Conservation (phyloP, 1,140 invertebrate genomes). For the Lordiphosa clarofinis region DNA sequence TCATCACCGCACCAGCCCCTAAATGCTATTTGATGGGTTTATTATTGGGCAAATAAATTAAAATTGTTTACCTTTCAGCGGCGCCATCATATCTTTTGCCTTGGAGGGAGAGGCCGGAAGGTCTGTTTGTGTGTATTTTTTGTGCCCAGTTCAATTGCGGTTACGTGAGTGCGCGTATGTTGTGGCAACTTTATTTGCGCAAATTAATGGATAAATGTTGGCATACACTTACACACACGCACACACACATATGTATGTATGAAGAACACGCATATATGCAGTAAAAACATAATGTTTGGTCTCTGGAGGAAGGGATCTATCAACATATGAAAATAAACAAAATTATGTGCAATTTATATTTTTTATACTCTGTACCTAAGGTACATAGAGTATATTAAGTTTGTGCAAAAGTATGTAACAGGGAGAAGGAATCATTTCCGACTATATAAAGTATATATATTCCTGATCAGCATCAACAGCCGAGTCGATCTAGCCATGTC, state of each 20-base stretch:
- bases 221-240: conserved; percentile 13
- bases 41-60: conserved; percentile 75
- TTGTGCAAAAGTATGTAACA: no score
- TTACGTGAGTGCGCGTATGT: conserved; percentile 68
- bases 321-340: conserved; percentile 50
- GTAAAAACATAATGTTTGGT: not conserved
- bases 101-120: no score
- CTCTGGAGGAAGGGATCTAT: conserved; percentile 26
- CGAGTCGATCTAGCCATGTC: no score
- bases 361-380: no score
- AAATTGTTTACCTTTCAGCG: conserved; percentile 72
- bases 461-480: no score
- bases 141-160: conserved; percentile 57
- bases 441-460: no score
- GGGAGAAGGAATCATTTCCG: no score
- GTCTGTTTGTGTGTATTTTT: conserved; percentile 23
- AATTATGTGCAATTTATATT: conserved; percentile 41
- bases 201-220: conserved; percentile 74
- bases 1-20: not conserved
- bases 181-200: conserved; percentile 69
- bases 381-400: no score
- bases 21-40: conserved; percentile 57
- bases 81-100: conserved; percentile 13
- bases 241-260: no score
- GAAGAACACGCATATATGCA: conserved; percentile 17